Evolutionary conservation across 2,888 invertebrate genomes (phyloP), one percentile per base, ranked within the genome.

Genomic region (Hartigia nigra): DNA sequence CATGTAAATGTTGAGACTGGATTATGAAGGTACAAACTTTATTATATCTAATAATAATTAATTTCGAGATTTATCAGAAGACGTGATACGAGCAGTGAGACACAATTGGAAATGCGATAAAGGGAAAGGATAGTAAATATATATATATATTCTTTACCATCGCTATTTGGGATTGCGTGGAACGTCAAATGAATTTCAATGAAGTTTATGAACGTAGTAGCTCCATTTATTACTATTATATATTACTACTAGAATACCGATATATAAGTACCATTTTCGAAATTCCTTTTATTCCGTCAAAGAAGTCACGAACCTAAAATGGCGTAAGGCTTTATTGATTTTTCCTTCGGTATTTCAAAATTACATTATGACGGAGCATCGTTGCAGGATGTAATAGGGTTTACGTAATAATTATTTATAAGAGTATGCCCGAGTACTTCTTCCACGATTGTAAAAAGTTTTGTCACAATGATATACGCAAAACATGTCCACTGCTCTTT

Each of bases 21-120:
- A 86, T 87, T 82, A 84, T 81, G 87, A 88, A 88, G 86, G 89
- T 89, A 89, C 88, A 87, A 87, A 82, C 82, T 82, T 82, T 80
- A 83, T 84, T 82, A 83, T 76, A 78, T 32, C 74, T 78, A 76
- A 80, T 78, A 32, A 79, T 74, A 78, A 34, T 74, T 34, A 69
- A 36, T 70, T 79, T 78, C 72, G 69, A 79, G 79, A 79, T 79
- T 79, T 69, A 76, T 72, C 76, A 74, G 55, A 74, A 32, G 9
- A n/a, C 32, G 69, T 31, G 69, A 55, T 12, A 23, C 12, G 12
- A 76, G 36, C n/a, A 23, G 23, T 3, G 70, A 72, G n/a, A 77
- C n/a, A 76, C 12, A 55, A 76, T 39, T 39, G n/a, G 39, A 76
- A 14, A 39, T 32, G 39, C 4, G 31, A 34, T 12, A 31, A 55